These are phyloP conservation scores for Ceratotherium simum DNA, from an alignment of 2,113 vertebrate genomes.

Conservation along the genomic window DNA sequence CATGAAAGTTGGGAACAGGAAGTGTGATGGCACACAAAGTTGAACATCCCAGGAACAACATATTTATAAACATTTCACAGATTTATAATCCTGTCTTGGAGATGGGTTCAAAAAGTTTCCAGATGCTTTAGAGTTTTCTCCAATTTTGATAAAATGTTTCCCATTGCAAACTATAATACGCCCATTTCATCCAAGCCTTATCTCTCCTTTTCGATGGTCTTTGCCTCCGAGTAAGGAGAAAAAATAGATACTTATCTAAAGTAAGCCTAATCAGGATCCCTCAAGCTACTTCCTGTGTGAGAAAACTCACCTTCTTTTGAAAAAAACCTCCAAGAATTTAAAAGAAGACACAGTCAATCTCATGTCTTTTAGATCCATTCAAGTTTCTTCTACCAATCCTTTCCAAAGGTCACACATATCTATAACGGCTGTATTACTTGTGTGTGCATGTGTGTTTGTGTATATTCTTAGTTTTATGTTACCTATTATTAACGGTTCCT, in stretches of 20 bases:
- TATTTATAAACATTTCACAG: background rate
- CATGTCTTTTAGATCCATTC: background rate
- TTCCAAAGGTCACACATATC: background rate
- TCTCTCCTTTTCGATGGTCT: background rate
- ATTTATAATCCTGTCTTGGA: slow-evolving; percentile 29
- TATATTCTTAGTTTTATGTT: background rate
- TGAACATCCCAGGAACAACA: background rate
- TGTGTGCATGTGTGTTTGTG: background rate
- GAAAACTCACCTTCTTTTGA: slow-evolving; percentile 11
- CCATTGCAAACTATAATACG: background rate
- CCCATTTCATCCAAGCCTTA: background rate
- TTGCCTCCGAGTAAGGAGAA: background rate
- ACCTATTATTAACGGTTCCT: background rate
- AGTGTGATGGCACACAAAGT: background rate
- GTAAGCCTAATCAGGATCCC: background rate
- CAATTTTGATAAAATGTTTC: background rate
- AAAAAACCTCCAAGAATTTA: background rate
- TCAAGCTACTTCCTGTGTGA: background rate
- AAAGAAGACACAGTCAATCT: background rate
- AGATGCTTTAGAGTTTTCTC: background rate
- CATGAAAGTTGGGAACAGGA: background rate
- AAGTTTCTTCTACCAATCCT: background rate
- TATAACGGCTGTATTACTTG: background rate
- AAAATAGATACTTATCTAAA: background rate
- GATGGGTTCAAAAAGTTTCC: slow-evolving; percentile 22